Conservation (phyloP, 2,113 vertebrate species). For the Tragelaphus scriptus region DNA sequence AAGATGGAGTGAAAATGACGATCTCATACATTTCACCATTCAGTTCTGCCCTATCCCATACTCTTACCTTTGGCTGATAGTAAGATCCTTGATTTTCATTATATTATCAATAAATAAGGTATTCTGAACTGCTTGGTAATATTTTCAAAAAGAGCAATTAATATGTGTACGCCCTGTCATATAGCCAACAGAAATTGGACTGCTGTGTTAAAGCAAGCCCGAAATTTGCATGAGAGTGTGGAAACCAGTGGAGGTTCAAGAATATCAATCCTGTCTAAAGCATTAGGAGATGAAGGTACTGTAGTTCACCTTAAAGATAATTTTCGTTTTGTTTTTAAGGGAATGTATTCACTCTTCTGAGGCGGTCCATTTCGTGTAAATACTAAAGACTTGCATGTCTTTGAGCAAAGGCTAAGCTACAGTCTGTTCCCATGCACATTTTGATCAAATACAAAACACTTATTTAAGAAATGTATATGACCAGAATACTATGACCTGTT, state of each 20-base stretch:
- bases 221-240: constrained; percentile 35
- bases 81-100: constrained; percentile 56
- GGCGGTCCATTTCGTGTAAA: constrained; percentile 44
- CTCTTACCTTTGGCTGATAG: constrained; percentile 45
- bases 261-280: neutral
- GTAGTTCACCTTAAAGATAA: neutral
- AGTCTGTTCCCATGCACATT: constrained; percentile 51
- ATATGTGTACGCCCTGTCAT: constrained; percentile 21
- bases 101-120: constrained; percentile 68
- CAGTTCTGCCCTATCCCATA: constrained; percentile 22
- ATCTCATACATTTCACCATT: constrained; percentile 31
- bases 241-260: neutral
- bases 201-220: neutral
- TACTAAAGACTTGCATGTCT: constrained; percentile 56
- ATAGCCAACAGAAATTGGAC: neutral
- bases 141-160: constrained; percentile 47
- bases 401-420: constrained; percentile 27
- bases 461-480: constrained; percentile 48
- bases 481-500: constrained; percentile 49
- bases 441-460: constrained; percentile 57
- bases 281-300: neutral
- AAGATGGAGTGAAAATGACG: constrained; percentile 21
- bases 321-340: constrained; percentile 4
- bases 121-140: constrained; percentile 64
- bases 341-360: neutral